These are phyloP conservation scores for Eristalis intricaria DNA, from an alignment of 2,888 invertebrate genomes.

Conservation along the genomic window DNA sequence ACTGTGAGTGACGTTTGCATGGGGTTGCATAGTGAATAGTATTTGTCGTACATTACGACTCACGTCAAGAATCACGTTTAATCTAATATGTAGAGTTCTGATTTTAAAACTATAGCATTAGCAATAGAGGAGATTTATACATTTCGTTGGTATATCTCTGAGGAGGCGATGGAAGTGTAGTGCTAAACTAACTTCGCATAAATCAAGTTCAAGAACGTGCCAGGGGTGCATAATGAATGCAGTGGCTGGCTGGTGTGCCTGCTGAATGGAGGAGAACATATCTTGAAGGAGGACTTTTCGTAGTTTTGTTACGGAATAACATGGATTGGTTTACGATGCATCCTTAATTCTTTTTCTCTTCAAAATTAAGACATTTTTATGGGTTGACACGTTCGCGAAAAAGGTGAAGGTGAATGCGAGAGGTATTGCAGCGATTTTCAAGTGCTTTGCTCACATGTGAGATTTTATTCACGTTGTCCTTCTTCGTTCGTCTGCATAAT, in stretches of 20 bases:
- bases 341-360: background rate
- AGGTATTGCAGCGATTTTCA: background rate
- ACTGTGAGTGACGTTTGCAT: background rate
- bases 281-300: background rate
- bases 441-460: background rate
- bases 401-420: background rate
- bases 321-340: background rate
- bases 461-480: background rate
- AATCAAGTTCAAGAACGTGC: slow-evolving; percentile 48
- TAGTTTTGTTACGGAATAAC: slow-evolving; percentile 5
- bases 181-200: slow-evolving; percentile 28
- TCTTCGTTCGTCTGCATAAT: background rate
- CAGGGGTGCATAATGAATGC: slow-evolving; percentile 10
- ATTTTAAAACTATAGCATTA: slow-evolving; percentile 27
- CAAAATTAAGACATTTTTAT: background rate
- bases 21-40: slow-evolving; percentile 8
- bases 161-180: background rate
- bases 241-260: background rate
- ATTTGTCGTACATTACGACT: slow-evolving; percentile 18
- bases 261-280: background rate
- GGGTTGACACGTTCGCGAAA: background rate
- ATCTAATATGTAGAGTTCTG: slow-evolving; percentile 26
- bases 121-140: background rate
- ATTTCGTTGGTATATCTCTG: background rate
- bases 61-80: slow-evolving; percentile 13